Percentiles rank a stretch among this genome's conserved stretches.
These are phyloP conservation scores for Apostichopus japonicus DNA, from an alignment of 35 echinoderm and acorn worm genomes.

Conservation along the genomic window DNA sequence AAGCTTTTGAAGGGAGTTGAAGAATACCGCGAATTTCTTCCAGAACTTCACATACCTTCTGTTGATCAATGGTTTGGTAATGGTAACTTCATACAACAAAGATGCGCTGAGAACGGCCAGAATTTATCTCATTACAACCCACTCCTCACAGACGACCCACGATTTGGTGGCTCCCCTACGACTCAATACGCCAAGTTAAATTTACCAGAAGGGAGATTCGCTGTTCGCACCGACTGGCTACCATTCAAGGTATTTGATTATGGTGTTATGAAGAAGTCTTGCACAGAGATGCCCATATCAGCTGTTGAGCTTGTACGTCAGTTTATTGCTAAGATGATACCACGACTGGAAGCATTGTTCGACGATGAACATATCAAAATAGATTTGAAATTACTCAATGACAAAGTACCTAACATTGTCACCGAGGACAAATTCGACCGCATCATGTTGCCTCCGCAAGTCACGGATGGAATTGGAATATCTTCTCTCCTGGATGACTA, in stretches of 20 bases:
- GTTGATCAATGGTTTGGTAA: slow-evolving; percentile 37
- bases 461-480: slow-evolving; percentile 24
- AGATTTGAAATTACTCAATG: not conserved
- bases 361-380: slow-evolving; percentile 5
- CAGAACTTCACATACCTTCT: slow-evolving; percentile 41
- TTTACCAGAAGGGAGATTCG: not conserved
- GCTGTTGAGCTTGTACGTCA: slow-evolving; percentile 18
- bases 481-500: slow-evolving; percentile 15
- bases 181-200: not conserved
- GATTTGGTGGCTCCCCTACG: not conserved
- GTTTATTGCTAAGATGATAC: slow-evolving; percentile 9
- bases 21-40: slow-evolving; percentile 50
- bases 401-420: not conserved
- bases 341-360: slow-evolving; percentile 9
- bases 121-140: slow-evolving; percentile 19
- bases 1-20: slow-evolving; percentile 7
- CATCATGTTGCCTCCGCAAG: not conserved
- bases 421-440: slow-evolving; percentile 26
- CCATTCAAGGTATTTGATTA: slow-evolving; percentile 50
- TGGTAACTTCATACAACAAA: slow-evolving; percentile 4
- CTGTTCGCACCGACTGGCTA: slow-evolving; percentile 34
- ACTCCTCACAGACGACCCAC: not conserved
- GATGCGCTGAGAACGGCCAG: not conserved
- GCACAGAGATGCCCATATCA: slow-evolving; percentile 1
- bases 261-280: not conserved